Percentiles rank a stretch among this genome's conserved stretches.
Conservation (phyloP, 2,797 vertebrate species). For the Eulemur coronatus region DNA sequence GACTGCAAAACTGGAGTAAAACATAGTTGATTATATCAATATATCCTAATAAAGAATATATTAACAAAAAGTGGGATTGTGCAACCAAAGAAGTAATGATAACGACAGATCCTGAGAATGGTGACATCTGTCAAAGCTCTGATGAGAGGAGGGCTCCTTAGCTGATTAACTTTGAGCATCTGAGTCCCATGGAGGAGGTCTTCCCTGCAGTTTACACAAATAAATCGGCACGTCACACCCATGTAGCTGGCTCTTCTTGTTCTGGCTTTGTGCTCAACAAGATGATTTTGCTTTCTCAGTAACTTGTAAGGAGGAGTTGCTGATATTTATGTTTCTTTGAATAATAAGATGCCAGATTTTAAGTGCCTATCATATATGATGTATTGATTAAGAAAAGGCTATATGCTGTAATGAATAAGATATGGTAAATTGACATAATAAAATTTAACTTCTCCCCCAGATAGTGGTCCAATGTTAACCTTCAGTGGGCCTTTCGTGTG, state of each 20-base stretch:
- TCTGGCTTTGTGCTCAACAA: neutral
- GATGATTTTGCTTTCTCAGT: neutral
- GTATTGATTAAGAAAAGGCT: neutral
- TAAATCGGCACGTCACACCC: rapidly evolving
- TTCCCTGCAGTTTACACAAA: neutral
- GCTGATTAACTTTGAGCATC: neutral
- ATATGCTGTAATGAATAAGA: neutral
- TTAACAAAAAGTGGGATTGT: neutral
- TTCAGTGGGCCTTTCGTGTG: neutral
- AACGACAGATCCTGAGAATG: neutral
- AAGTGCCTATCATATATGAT: neutral
- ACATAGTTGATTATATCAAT: neutral
- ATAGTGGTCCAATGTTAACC: neutral
- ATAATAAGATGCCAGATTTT: neutral
- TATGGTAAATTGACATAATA: neutral
- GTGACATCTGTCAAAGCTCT: neutral
- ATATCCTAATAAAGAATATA: neutral
- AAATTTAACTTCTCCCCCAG: neutral
- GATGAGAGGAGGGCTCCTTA: neutral
- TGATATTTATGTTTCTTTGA: neutral
- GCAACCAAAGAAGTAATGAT: neutral
- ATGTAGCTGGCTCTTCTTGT: neutral
- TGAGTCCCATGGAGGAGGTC: neutral
- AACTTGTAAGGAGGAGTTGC: neutral
- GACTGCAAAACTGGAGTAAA: neutral